Conservation (phyloP, 2,113 vertebrate genomes). For the Maccullochella peelii region DNA sequence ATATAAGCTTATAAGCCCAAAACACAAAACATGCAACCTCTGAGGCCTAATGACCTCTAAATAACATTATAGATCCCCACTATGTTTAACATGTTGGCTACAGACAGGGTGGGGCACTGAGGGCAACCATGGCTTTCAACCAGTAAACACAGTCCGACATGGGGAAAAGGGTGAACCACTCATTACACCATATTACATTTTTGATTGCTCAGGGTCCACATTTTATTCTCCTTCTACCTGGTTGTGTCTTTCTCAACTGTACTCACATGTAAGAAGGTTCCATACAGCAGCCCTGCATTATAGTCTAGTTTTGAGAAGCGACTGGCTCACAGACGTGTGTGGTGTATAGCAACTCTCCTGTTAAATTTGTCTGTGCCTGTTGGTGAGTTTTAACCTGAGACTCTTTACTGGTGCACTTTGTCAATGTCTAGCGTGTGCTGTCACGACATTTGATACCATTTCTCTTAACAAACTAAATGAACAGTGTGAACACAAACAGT, state of each 20-base stretch:
- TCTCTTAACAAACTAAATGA: background rate
- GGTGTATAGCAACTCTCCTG: too few species aligned
- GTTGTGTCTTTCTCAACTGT: background rate
- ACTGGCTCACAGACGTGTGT: background rate
- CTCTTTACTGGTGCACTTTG: background rate
- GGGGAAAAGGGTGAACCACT: background rate
- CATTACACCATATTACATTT: background rate
- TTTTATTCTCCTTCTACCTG: background rate
- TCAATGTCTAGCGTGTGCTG: background rate
- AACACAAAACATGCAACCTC: background rate
- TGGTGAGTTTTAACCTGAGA: background rate
- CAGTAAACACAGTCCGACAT: background rate
- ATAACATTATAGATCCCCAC: too few species aligned
- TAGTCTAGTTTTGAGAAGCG: background rate
- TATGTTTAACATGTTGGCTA: background rate
- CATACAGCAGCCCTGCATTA: background rate
- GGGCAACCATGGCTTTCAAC: too few species aligned
- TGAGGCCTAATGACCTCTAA: too few species aligned
- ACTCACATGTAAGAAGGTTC: background rate
- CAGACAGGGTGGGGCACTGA: background rate
- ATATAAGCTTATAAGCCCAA: background rate
- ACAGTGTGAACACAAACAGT: background rate
- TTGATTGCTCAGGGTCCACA: background rate
- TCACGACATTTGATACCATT: background rate
- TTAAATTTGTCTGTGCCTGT: too few species aligned